Conservation (phyloP, 2,797 vertebrate species). For the Sphenodon punctatus region DNA sequence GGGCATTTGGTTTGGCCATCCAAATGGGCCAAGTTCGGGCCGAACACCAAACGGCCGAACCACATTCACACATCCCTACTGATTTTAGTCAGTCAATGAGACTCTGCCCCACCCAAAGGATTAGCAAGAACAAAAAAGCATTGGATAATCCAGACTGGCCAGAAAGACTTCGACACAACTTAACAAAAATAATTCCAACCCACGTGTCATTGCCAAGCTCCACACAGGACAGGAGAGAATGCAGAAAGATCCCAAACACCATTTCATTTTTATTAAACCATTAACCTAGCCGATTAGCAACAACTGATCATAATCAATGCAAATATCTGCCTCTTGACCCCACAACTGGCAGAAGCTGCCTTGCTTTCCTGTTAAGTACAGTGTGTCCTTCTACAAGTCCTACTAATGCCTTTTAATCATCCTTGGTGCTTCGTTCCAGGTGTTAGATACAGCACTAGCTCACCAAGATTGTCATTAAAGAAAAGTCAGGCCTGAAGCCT, state of each 20-base stretch:
- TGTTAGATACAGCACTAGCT: not conserved
- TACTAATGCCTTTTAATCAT: constrained; percentile 39
- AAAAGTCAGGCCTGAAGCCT: not conserved
- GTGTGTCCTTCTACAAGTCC: constrained; percentile 37
- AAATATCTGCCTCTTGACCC: constrained; percentile 47
- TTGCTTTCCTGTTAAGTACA: constrained; percentile 31
- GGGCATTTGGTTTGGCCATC: no score
- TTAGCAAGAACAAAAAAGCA: fast-evolving
- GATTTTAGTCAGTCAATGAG: no score
- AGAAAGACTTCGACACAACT: not conserved
- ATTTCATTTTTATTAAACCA: constrained; percentile 26
- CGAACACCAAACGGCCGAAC: no score
- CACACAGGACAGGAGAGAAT: constrained; percentile 20
- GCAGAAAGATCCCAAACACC: constrained; percentile 18
- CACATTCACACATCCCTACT: not conserved
- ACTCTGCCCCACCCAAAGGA: no score
- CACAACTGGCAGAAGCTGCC: constrained; percentile 25
- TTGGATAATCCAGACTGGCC: fast-evolving
- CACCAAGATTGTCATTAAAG: constrained; percentile 14
- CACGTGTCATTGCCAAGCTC: constrained; percentile 21
- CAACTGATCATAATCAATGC: constrained; percentile 37
- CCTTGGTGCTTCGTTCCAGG: constrained; percentile 23
- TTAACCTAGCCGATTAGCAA: constrained; percentile 20
- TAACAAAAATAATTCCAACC: constrained; percentile 18
- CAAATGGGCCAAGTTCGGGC: no score